Conservation (phyloP, 2,113 vertebrate genomes). For the Crypturellus undulatus region DNA sequence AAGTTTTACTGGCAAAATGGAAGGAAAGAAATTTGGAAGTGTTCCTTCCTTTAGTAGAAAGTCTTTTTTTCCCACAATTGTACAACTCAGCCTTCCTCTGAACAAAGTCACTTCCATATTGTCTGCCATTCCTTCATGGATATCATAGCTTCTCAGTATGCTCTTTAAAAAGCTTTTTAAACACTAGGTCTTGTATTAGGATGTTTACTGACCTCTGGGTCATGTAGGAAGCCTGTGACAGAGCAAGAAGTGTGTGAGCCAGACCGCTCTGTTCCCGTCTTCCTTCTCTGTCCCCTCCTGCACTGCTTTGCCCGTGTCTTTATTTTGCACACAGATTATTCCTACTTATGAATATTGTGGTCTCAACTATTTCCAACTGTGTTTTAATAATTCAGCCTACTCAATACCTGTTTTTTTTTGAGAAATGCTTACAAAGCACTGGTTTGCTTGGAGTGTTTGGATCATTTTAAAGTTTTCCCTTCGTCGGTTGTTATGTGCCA, state of each 20-base stretch:
- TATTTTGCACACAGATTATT: background rate
- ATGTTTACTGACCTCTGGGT: background rate
- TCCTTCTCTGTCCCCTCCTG: background rate
- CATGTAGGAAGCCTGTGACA: background rate
- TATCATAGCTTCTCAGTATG: background rate
- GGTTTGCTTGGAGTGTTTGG: background rate
- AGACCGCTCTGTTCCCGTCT: fast-evolving
- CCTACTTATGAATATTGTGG: fast-evolving
- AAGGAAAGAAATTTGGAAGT: conserved; percentile 35
- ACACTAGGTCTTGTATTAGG: background rate
- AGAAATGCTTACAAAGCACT: background rate
- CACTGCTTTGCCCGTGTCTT: background rate
- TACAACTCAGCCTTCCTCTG: conserved; percentile 12
- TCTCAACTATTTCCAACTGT: background rate
- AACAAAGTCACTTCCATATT: conserved; percentile 16
- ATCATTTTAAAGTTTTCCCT: background rate
- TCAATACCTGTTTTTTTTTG: background rate
- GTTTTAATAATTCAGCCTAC: background rate
- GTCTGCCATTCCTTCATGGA: background rate
- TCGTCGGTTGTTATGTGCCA: background rate
- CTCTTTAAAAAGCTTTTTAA: background rate
- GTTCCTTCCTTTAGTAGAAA: conserved; percentile 13
- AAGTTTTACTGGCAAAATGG: conserved; percentile 12
- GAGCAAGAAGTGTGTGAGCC: background rate
- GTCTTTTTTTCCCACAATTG: conserved; percentile 59